Conservation (phyloP, 2,797 vertebrate species). For the Enteromius thamalakanensis region DNA sequence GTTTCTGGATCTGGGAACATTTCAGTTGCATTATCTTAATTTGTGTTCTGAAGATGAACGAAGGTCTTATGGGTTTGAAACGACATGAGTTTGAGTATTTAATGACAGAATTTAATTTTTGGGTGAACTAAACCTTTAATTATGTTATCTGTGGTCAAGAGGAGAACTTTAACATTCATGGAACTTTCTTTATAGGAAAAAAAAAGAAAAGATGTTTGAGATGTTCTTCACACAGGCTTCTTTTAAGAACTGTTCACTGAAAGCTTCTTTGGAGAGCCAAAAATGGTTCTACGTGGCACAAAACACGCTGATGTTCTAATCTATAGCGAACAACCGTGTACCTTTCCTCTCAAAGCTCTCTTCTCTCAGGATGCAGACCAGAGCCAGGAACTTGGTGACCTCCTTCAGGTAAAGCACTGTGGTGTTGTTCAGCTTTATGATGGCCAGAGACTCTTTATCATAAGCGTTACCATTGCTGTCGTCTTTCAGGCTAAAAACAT, state of each 20-base stretch:
- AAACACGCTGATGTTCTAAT: background rate
- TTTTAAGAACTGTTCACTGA: background rate
- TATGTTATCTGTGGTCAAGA: background rate
- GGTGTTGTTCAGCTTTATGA: constrained; percentile 99
- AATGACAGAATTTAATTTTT: too few species aligned
- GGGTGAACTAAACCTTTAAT: background rate
- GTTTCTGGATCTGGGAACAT: too few species aligned
- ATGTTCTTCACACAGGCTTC: background rate
- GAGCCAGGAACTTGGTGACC: constrained; percentile 97
- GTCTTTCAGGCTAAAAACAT: constrained; percentile 86
- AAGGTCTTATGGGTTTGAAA: too few species aligned
- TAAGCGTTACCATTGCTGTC: constrained; percentile 97
- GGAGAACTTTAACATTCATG: background rate
- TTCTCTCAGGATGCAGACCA: constrained; percentile 98
- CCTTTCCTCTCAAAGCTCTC: constrained; percentile 99
- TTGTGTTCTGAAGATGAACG: too few species aligned
- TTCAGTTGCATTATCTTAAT: too few species aligned
- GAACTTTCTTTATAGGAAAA: background rate
- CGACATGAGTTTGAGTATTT: too few species aligned
- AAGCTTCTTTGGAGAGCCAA: background rate
- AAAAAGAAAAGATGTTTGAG: background rate
- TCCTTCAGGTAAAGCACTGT: constrained; percentile 99
- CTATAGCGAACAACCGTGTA: constrained; percentile 56
- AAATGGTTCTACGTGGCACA: background rate
- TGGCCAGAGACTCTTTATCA: constrained; percentile 99